phyloP scores from a whole-genome alignment of 2,888 invertebrate species.

The Torymus auratus region DNA sequence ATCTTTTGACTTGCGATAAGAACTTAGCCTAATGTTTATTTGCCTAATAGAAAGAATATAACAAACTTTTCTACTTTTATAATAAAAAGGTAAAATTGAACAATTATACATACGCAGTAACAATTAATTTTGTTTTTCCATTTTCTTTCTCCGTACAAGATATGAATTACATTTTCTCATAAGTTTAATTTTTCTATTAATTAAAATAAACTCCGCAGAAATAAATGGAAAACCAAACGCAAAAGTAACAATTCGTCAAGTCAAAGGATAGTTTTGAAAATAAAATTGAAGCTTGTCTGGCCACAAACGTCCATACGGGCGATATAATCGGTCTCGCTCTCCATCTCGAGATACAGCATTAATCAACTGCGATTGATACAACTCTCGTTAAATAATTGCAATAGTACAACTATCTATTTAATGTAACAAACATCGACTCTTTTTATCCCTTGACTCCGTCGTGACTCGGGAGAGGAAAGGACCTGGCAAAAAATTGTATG shows the following conservation, averaged over 20 bases:
- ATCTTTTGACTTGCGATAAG: constrained; percentile 18
- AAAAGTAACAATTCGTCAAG: constrained; percentile 30
- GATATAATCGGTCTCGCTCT: constrained; percentile 50
- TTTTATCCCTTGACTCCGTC: constrained; percentile 61
- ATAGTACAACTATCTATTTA: constrained; percentile 66
- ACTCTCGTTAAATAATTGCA: constrained; percentile 62
- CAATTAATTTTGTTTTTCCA: constrained; percentile 33
- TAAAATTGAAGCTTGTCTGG: constrained; percentile 42
- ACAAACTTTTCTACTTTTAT: constrained; percentile 21
- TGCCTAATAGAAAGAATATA: constrained; percentile 1
- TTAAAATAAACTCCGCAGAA: constrained; percentile 28
- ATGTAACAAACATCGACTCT: constrained; percentile 69
- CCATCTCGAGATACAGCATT: constrained; percentile 43
- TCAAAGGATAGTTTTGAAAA: constrained; percentile 30
- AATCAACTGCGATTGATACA: constrained; percentile 57
- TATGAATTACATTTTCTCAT: constrained; percentile 16
- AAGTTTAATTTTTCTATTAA: constrained; percentile 6
- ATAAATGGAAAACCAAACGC: constrained; percentile 25
- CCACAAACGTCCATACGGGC: constrained; percentile 53
- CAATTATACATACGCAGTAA: constrained; percentile 14
- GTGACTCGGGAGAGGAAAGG: constrained; percentile 64
- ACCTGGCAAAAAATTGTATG: constrained; percentile 54
- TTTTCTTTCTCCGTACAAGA: neutral
- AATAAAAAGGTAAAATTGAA: constrained; percentile 17
- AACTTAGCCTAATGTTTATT: constrained; percentile 2